Conservation (phyloP, 2,797 vertebrate genomes). For the Poecilia velifera region DNA sequence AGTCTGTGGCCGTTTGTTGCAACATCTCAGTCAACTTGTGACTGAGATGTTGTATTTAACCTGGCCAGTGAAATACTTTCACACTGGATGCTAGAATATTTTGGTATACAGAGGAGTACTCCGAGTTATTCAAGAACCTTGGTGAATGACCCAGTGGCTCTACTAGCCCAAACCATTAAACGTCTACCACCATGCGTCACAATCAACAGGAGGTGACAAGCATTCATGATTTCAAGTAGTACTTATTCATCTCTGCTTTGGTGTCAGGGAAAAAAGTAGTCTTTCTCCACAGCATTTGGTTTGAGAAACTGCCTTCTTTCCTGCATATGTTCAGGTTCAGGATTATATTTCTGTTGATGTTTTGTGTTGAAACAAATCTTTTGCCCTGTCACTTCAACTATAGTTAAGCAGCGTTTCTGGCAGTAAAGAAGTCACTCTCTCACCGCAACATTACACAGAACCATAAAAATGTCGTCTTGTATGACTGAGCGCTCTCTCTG, state of each 20-base stretch:
- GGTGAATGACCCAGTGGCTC: neutral
- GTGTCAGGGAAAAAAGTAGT: neutral
- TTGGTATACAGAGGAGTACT: neutral
- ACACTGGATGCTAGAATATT: neutral
- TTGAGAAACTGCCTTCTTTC: slow-evolving; percentile 17
- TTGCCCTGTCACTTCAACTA: slow-evolving; percentile 46
- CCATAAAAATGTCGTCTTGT: slow-evolving; percentile 66
- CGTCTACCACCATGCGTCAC: neutral
- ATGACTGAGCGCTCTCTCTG: slow-evolving; percentile 54
- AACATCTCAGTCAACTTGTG: neutral
- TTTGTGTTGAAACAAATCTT: slow-evolving; percentile 55
- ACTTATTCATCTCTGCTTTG: neutral
- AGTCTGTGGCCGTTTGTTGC: neutral
- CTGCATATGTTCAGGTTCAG: slow-evolving; percentile 8
- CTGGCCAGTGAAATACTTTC: neutral
- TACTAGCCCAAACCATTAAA: neutral
- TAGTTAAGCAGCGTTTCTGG: slow-evolving; percentile 32
- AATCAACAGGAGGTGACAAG: neutral
- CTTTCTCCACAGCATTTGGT: slow-evolving; percentile 1
- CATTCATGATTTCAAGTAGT: neutral
- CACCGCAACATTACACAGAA: slow-evolving; percentile 52
- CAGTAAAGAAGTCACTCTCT: slow-evolving; percentile 52
- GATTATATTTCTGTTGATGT: slow-evolving; percentile 42
- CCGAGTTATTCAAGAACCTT: neutral
- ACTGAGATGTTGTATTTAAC: neutral